These are phyloP conservation scores for Isichthys henryi DNA, from an alignment of 2,113 vertebrate species.

Conservation along the genomic window DNA sequence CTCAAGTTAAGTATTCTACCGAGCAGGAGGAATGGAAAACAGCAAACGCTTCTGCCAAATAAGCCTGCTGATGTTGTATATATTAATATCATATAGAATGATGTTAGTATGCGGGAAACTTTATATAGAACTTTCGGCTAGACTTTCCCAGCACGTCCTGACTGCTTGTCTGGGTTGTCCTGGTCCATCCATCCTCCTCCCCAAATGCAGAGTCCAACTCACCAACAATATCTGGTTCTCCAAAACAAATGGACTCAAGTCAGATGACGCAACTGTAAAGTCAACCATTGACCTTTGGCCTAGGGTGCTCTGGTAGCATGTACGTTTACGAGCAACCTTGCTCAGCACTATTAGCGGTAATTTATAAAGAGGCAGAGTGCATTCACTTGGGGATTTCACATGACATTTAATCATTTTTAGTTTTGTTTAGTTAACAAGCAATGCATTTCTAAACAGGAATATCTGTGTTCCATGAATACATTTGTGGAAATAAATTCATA, in stretches of 20 bases:
- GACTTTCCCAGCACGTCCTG: not conserved
- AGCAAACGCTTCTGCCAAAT: not conserved
- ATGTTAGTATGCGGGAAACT: not conserved
- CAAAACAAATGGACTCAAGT: not conserved
- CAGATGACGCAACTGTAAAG: not conserved
- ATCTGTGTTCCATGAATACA: not conserved
- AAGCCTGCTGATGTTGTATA: not conserved
- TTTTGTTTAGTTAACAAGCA: not conserved
- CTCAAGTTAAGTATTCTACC: not conserved
- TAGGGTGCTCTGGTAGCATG: not conserved
- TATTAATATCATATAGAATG: not conserved
- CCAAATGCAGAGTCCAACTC: not conserved
- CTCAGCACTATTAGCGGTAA: not conserved
- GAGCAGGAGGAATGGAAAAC: not conserved
- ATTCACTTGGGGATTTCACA: not conserved
- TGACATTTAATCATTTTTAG: not conserved
- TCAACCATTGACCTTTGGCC: not conserved
- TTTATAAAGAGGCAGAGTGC: not conserved
- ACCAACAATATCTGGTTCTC: not conserved
- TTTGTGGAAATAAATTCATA: not conserved
- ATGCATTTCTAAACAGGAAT: not conserved
- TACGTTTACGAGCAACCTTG: not conserved
- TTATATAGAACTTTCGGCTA: not conserved
- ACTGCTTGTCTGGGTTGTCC: not conserved
- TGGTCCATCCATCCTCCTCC: not conserved